A percentile compares a stretch with the other conserved stretches of the same genome.
phyloP scores from a whole-genome alignment of 2,888 invertebrate genomes.

The Trisateles emortualis region DNA sequence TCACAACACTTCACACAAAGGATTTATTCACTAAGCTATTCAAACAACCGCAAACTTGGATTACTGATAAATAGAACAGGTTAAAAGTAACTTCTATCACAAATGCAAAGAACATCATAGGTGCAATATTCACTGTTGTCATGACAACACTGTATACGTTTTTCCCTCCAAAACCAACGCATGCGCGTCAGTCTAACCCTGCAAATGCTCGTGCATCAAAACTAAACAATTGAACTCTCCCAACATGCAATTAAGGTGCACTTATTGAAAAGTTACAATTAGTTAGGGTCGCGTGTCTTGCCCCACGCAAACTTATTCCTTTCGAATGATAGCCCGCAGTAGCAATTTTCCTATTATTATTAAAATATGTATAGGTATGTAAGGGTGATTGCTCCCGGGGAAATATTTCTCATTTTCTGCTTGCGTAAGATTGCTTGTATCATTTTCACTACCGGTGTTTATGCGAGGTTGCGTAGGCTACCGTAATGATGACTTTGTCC shows the following conservation, averaged over 20 bases:
- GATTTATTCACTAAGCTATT: slow-evolving; percentile 55
- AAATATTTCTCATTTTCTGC: slow-evolving; percentile 68
- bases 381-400: slow-evolving; percentile 48
- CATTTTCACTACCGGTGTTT: slow-evolving; percentile 53
- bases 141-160: slow-evolving; percentile 77
- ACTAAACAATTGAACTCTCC: slow-evolving; percentile 50
- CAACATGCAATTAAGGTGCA: slow-evolving; percentile 24
- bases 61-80: slow-evolving; percentile 45
- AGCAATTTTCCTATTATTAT: slow-evolving; percentile 79
- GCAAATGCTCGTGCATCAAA: slow-evolving; percentile 17
- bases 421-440: slow-evolving; percentile 59
- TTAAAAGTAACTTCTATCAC: slow-evolving; percentile 44
- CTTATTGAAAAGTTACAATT: slow-evolving; percentile 18
- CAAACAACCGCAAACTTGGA: slow-evolving; percentile 38
- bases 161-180: slow-evolving; percentile 84
- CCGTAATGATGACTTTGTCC: slow-evolving; percentile 41
- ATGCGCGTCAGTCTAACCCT: slow-evolving; percentile 65
- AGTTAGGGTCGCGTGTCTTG: slow-evolving; percentile 65
- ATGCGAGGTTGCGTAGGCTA: slow-evolving; percentile 19
- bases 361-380: slow-evolving; percentile 57
- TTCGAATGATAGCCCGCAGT: slow-evolving; percentile 72
- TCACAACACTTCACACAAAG: slow-evolving; percentile 66
- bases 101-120: slow-evolving; percentile 51
- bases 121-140: slow-evolving; percentile 69
- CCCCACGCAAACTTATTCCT: slow-evolving; percentile 64